Evolutionary conservation across 2,888 invertebrate genomes (phyloP), one percentile per base, ranked within the genome.

Genomic region (Zygaena filipendulae): DNA sequence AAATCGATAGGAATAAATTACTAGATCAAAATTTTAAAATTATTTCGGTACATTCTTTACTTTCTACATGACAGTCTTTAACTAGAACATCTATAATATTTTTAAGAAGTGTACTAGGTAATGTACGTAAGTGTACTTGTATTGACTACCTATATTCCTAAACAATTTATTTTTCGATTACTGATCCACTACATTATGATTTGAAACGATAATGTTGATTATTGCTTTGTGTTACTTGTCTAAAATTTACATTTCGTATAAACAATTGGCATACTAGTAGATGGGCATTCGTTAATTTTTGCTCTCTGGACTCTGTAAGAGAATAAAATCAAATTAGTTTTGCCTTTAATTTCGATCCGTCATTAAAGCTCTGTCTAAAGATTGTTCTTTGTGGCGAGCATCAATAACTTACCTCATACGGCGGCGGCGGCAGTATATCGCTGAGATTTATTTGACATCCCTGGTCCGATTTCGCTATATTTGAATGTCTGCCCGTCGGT

Each of bases 401-500:
- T 16, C 64, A 69, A 62, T 60, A n/a, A n/a, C n/a, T 68, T 69
- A 77, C 79, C 75, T 84, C 84, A 59, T 84, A 84, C 41, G 84
- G 84, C 21, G 84, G 84, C 42, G 84, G 84, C 35, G 85, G 85
- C 43, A 85, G 57, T 81, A 85, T 84, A 66, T 85, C 85, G 66
- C 84, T 84, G 70, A 85, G 84, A 68, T 85, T 85, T 54, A 81
- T 74, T 68, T 81, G 81, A 69, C 79, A 79, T 59, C 77, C 70
- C 54, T 75, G 77, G 48, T 77, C 79, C 50, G 75, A 72, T 57
- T 70, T 67, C 51, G 69, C 64, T 47, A 69, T 67, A 47, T 68
- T 74, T 54, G 75, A 72, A 59, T 75, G 69, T 60, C 75, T 63
- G 47, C 71, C 54, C 47, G 64, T 56, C 55, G 66, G 77, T 54